Percentiles rank a stretch among this genome's conserved stretches.
phyloP scores from a whole-genome alignment of 1,140 invertebrate genomes.

The Paraescarpia echinospica region DNA sequence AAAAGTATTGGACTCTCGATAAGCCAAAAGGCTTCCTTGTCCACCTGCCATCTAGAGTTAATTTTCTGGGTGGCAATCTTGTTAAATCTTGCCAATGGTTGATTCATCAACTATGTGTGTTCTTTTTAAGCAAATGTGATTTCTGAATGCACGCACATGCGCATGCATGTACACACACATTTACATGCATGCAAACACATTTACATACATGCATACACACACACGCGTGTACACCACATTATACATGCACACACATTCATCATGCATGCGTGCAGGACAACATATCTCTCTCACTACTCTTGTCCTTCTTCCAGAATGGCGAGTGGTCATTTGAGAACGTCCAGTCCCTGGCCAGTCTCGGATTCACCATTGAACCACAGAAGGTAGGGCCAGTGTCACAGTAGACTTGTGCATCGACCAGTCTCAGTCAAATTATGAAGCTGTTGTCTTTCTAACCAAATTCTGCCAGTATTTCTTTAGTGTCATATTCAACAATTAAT shows the following conservation, averaged over 20 bases:
- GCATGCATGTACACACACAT: neutral
- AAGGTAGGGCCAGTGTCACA: slow-evolving; percentile 40
- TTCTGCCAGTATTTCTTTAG: neutral
- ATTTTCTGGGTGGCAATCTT: no score
- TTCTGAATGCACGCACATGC: neutral
- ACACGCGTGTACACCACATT: neutral
- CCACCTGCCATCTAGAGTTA: no score
- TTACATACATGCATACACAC: neutral
- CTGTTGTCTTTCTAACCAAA: neutral
- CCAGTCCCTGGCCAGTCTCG: slow-evolving; percentile 43
- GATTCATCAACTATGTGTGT: neutral
- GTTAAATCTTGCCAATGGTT: neutral
- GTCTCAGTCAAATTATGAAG: neutral
- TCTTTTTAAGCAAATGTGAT: no score
- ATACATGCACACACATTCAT: neutral
- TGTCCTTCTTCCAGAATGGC: slow-evolving; percentile 50
- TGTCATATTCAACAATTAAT: neutral
- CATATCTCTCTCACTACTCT: neutral
- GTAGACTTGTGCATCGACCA: neutral
- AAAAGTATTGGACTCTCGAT: no score
- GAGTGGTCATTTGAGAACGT: slow-evolving; percentile 56
- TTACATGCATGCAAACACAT: neutral
- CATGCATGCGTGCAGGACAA: neutral
- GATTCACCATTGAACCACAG: slow-evolving; percentile 53
- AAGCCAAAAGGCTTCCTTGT: no score